These are phyloP conservation scores for Volucella bombylans DNA, from an alignment of 2,888 invertebrate species.

Conservation along the genomic window DNA sequence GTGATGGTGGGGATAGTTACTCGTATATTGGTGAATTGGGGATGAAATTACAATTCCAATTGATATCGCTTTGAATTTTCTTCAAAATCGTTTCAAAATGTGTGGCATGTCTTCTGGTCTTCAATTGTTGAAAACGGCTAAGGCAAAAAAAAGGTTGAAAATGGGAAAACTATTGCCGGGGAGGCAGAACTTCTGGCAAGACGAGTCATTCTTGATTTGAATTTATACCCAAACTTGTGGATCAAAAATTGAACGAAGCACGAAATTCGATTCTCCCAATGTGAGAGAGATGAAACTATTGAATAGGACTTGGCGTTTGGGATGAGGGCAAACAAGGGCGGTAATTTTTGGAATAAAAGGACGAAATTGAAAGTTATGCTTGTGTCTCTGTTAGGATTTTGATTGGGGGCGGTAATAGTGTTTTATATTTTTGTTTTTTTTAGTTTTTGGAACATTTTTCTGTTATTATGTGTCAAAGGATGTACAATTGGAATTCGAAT, in stretches of 20 bases:
- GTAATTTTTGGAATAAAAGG: conserved; percentile 51
- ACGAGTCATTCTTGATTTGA: conserved; percentile 50
- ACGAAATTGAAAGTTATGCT: conserved; percentile 44
- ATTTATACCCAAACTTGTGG: conserved; percentile 40
- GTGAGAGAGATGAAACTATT: conserved; percentile 31
- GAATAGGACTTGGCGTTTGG: neutral
- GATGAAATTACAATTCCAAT: conserved; percentile 54
- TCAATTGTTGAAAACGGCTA: conserved; percentile 30
- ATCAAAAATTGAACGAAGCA: conserved; percentile 61
- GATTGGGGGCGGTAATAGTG: conserved; percentile 1
- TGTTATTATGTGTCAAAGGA: conserved; percentile 55
- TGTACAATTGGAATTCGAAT: conserved; percentile 63
- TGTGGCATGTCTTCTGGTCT: conserved; percentile 24
- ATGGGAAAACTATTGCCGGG: conserved; percentile 10
- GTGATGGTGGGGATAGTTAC: conserved; percentile 11
- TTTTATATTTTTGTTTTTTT: conserved; percentile 10
- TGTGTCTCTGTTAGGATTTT: conserved; percentile 45
- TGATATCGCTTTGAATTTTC: conserved; percentile 19
- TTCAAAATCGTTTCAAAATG: neutral
- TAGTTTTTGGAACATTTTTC: conserved; percentile 9
- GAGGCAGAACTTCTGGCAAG: conserved; percentile 1
- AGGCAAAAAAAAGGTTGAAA: neutral
- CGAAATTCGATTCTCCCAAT: conserved; percentile 42
- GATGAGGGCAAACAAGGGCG: neutral
- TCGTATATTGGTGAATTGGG: conserved; percentile 16